phyloP scores from a whole-genome alignment of 1,140 invertebrate species.

The Lysiphlebus fabarum region DNA sequence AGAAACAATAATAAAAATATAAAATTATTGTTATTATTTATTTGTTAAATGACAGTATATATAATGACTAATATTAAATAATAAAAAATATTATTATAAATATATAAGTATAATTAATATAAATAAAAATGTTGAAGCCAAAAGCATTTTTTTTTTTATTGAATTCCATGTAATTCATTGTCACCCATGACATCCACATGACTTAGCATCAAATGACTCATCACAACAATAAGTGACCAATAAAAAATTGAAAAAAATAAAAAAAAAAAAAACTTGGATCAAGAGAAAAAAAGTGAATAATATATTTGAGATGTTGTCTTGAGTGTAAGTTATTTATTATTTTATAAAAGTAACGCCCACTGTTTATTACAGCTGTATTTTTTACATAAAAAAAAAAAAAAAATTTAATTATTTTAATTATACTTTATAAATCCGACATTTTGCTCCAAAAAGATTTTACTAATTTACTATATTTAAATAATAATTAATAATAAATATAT shows the following conservation, averaged over 20 bases:
- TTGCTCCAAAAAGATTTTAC: too few species aligned
- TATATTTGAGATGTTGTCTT: conserved; percentile 8
- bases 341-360: conserved; percentile 2
- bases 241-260: neutral
- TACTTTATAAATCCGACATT: too few species aligned
- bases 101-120: too few species aligned
- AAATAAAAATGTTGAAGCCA: conserved; percentile 79
- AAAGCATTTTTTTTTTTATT: conserved; percentile 68
- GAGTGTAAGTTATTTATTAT: conserved; percentile 6
- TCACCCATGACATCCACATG: conserved; percentile 3
- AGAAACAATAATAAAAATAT: too few species aligned
- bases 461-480: too few species aligned
- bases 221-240: neutral
- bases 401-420: too few species aligned
- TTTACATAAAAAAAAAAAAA: conserved; percentile 1
- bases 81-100: too few species aligned
- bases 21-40: too few species aligned
- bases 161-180: neutral
- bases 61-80: too few species aligned
- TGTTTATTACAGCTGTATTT: neutral
- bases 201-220: conserved; percentile 5
- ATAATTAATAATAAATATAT: too few species aligned
- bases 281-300: neutral
- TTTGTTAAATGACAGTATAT: too few species aligned
- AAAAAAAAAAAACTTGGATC: neutral